Evolutionary conservation across 2,113 vertebrate species (phyloP).

Genomic region (Micromys minutus): DNA sequence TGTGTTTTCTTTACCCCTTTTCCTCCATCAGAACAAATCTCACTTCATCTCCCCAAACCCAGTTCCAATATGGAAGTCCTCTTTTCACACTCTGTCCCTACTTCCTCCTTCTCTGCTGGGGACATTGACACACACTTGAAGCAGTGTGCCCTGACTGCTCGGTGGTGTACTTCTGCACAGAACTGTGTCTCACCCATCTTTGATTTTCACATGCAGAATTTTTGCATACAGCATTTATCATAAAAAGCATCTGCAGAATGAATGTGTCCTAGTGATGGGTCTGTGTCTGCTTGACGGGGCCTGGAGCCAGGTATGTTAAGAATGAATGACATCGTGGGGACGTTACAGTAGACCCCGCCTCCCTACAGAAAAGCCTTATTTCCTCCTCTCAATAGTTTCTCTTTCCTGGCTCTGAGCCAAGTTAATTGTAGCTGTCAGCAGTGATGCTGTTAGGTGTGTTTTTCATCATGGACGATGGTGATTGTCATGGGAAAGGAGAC

Average conservation of each 20-base stretch:
- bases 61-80: neutral
- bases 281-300: neutral
- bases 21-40: neutral
- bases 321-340: neutral
- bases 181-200: neutral
- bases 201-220: neutral
- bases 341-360: neutral
- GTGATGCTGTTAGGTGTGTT: neutral
- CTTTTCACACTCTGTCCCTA: neutral
- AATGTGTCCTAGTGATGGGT: neutral
- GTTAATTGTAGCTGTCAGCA: neutral
- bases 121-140: neutral
- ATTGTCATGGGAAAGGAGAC: conserved; percentile 2
- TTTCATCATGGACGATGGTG: neutral
- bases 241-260: neutral
- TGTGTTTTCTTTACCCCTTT: neutral
- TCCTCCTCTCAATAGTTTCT: neutral
- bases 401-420: neutral
- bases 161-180: too few relatives aligned
- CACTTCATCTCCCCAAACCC: neutral
- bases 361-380: conserved; percentile 3
- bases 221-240: neutral
- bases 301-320: neutral
- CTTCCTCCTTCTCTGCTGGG: neutral
- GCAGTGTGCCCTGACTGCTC: neutral